Base-by-base conservation (phyloP, 2,113 vertebrate species). In the Corvus cornix region DNA sequence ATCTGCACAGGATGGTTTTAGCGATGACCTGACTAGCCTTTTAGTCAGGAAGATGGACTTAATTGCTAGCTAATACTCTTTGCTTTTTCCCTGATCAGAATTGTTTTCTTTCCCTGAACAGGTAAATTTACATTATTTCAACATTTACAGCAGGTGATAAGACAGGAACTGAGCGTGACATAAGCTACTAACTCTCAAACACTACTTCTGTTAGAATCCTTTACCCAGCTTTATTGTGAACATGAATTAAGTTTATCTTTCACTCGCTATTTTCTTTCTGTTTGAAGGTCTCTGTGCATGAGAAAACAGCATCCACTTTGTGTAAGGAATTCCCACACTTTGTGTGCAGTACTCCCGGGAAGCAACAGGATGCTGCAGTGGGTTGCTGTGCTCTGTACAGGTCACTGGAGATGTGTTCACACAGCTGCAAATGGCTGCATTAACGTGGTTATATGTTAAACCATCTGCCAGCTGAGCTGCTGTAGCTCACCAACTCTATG, bases 311-410 rank as follows among this genome's bases (percentile, higher is more conserved):
- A 12, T 2, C 22, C 46, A 9, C 46, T 27, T 39, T 28, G 53
- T 4, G 2, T 2, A 58, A 53, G 17, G 28, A 4, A n/a, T 6
- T 39, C 59, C 59, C 1, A 6, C 26, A 24, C 10, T 44, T 15
- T 9, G 23, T 4, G 8, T 4, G 37, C 49, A 8, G 26, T 1
- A 23, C 5, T 17, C n/a, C 58, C 9, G 8, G 24, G 35, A 30
- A 75, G 60, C 52, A 52, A 3, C 9, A 33, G 49, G 35, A 43
- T 24, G 58, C 68, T 35, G 27, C 60, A 59, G 37, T 2, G 44
- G 22, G 62, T 7, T 8, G 43, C 53, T 41, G 35, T 33, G 16
- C n/a, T 9, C 56, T 13, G 6, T 62, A 35, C 66, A 85, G 58
- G 60, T 31, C 37, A 30, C 63, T 44, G 84, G 72, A 68, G 84